phyloP scores from a whole-genome alignment of 2,797 vertebrate genomes.

The Crocidura indochinensis region DNA sequence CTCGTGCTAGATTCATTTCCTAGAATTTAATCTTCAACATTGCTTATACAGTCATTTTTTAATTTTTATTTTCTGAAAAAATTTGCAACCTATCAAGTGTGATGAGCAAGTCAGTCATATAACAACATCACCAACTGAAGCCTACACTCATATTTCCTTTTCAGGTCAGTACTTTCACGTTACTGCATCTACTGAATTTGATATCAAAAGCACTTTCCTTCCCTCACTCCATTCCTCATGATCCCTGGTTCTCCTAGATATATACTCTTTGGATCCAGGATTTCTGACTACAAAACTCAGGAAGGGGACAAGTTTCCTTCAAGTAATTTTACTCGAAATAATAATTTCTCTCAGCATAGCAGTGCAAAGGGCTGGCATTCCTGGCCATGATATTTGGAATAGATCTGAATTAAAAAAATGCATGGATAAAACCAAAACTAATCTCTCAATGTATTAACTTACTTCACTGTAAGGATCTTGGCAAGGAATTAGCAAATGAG shows the following conservation, averaged over 20 bases:
- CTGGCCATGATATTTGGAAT: not conserved
- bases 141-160: not conserved
- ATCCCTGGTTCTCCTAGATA: not conserved
- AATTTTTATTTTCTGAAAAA: not conserved
- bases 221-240: not conserved
- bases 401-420: not conserved
- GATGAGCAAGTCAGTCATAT: not conserved
- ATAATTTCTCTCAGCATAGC: constrained; percentile 13
- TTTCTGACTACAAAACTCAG: constrained; percentile 48
- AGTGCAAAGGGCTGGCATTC: not conserved
- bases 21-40: not conserved
- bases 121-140: not conserved
- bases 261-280: not conserved
- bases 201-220: not conserved
- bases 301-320: not conserved
- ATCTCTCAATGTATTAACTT: not conserved
- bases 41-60: not conserved
- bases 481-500: not conserved
- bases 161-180: not conserved
- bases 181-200: not conserved
- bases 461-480: not conserved
- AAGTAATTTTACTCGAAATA: not conserved
- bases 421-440: constrained; percentile 15
- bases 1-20: not conserved
- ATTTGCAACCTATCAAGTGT: constrained; percentile 11